Evolutionary conservation across 1,140 invertebrate species (phyloP).

Genomic region (Heterodera schachtii): DNA sequence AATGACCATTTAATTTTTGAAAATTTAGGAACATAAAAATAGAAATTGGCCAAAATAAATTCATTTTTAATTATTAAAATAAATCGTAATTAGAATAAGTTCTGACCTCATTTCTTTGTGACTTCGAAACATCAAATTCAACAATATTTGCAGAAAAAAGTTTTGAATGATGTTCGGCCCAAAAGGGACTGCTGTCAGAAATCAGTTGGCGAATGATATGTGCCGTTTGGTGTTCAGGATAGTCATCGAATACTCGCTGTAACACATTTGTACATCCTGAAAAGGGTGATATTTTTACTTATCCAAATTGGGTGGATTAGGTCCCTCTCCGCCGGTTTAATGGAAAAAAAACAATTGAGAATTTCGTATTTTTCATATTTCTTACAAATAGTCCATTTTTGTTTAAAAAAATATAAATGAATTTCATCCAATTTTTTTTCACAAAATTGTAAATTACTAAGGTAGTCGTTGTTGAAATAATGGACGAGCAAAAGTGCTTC

Average conservation of each 20-base stretch:
- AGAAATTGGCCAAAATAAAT: too few relatives aligned
- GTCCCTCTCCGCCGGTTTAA: too few relatives aligned
- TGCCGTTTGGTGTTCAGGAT: conserved; percentile 19
- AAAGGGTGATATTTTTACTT: neutral
- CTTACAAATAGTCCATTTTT: too few relatives aligned
- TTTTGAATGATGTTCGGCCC: conserved; percentile 27
- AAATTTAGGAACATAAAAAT: too few relatives aligned
- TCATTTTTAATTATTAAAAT: too few relatives aligned
- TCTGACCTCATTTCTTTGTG: neutral
- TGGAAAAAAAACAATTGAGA: too few relatives aligned
- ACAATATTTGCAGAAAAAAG: neutral
- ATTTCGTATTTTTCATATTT: too few relatives aligned
- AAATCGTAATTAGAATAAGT: neutral
- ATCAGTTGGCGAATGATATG: conserved; percentile 18
- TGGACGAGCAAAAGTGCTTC: conserved; percentile 37
- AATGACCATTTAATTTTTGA: too few relatives aligned
- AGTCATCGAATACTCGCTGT: conserved; percentile 20
- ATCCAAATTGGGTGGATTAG: neutral
- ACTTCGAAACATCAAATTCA: neutral
- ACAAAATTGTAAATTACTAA: conserved; percentile 11
- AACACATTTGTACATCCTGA: conserved; percentile 27
- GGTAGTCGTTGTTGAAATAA: conserved; percentile 30
- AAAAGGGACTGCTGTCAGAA: conserved; percentile 24
- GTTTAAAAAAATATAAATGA: neutral
- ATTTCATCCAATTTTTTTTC: neutral